A percentile compares a stretch with the other conserved stretches of the same genome.
These are phyloP conservation scores for Chaetorhynchus papuensis DNA, from an alignment of 2,113 vertebrate species.

Conservation along the genomic window DNA sequence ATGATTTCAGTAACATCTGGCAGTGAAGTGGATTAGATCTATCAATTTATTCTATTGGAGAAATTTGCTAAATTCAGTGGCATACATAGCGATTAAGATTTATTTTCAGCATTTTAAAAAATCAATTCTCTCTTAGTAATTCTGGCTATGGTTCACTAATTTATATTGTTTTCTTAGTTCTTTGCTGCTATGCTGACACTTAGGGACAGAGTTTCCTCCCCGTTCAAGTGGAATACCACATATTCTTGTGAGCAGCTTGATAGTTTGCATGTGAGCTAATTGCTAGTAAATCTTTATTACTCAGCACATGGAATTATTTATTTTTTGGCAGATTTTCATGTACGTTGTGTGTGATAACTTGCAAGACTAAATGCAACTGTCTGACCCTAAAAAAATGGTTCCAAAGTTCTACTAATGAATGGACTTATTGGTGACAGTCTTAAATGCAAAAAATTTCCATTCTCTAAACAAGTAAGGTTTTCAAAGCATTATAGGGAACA, in stretches of 20 bases:
- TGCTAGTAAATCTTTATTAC: neutral
- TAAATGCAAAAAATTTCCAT: neutral
- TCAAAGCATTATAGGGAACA: neutral
- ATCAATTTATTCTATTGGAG: slow-evolving; percentile 2
- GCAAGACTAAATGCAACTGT: neutral
- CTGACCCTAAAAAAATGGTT: neutral
- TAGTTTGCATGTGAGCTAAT: neutral
- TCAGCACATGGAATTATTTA: neutral
- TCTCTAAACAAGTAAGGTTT: neutral
- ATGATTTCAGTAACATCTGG: slow-evolving; percentile 38
- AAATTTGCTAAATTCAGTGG: neutral
- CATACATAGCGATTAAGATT: neutral
- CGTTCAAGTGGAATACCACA: neutral
- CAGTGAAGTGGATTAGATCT: neutral
- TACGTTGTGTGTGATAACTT: neutral
- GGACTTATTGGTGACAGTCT: neutral
- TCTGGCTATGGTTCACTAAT: neutral
- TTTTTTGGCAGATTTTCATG: neutral
- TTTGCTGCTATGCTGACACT: neutral
- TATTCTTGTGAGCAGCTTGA: neutral
- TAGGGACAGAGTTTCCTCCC: neutral
- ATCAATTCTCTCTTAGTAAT: neutral
- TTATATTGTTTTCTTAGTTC: neutral
- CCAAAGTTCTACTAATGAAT: neutral
- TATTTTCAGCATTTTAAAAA: slow-evolving; percentile 9